Base-by-base conservation (phyloP, 1,140 invertebrate genomes). In the Caenorhabditis inopinata region DNA sequence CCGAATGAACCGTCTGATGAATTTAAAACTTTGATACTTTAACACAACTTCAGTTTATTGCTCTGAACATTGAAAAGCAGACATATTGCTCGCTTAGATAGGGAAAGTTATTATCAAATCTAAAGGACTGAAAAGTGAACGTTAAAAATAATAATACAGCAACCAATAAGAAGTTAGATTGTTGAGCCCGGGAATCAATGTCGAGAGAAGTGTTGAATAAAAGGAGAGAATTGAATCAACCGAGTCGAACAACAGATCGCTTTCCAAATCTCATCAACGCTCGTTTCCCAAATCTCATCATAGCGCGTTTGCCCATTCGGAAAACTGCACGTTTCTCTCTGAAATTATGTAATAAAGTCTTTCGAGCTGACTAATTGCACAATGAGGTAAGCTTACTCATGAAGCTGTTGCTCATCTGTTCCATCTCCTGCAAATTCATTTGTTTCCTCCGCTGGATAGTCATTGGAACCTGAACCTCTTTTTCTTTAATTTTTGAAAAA, bases 221-320 rank as follows among this genome's bases (percentile, higher is more conserved):
- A 23, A 3, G 18, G 27, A 27, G 35, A n/a, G 12, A 21, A 9
- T 0, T 74, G 45, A 49, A 1, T 49, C n/a, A 75, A 47, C 74
- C 74, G 18, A 75, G 74, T 75, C 74, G 74, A 45, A 75, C 32
- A 27, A 49, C 45, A 9, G 38, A 42, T 53, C 75, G 32, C 27
- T 77, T 77, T 53, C 79, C 79, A n/a, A 80, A 47, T 29, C 79
- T 73, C 68, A 80, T 74, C 73, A 74, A 49, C 1, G 79, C 79
- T 46, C 79, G 23, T 47, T 80, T 80, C 14, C 79, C 79, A 42
- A 80, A 47, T 14, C 79, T 68, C 0, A 80, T 35, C 18, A 74
- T 27, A 9, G 79, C 79, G 9, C 79, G 68, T 38, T 80, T 80
- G n/a, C 79, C 79, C 68, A 80, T 73, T 14, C 79, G 79, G 2